Evolutionary conservation across 2,888 invertebrate species (phyloP), one percentile per base, ranked within the genome.

Genomic region (Notodonta dromedarius): DNA sequence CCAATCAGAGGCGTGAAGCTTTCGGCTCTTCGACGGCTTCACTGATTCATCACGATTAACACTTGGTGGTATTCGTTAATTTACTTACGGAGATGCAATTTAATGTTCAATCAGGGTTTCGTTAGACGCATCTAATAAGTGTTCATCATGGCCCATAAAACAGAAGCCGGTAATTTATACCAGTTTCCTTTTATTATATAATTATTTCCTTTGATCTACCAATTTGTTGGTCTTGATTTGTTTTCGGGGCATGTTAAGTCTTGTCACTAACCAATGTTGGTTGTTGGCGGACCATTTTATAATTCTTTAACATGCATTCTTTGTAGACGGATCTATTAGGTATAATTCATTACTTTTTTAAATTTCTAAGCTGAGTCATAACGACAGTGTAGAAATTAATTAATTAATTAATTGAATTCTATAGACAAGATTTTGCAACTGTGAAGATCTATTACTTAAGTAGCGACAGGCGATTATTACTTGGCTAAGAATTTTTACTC

Each of bases 11-110:
- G 68, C 74, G 69, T 68, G 78, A 78, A 70, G 76, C 68, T 73
- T 73, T 73, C 69, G 69, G 74, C 73, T 73, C 78, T 85, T 88
- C 78, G 69, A 84, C 70, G 89, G 91, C 87, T 91, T 91, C 90
- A 77, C 82, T 86, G 82, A 86, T 81, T 86, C 82, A 87, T 83
- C 80, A 79, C 71, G 79, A 87, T 87, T 83, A 86, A 85, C 87
- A 88, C 87, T 89, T 89, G 69, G 74, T 70, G 73, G 81, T 85
- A 82, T 88, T 89, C 85, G 67, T 78, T 78, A 76, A 78, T 77
- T 80, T 77, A 76, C 69, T 73, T 74, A 71, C 65, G 56, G 65
- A 65, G 65, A 63, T 62, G 58, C 69, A 72, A 73, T 77, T 72
- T 69, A 67, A 72, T 74, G 70, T 73, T 72, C 59, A 72, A 77